These are phyloP conservation scores for Notarius lentiginosus DNA, from an alignment of 2,113 vertebrate genomes.

Conservation along the genomic window DNA sequence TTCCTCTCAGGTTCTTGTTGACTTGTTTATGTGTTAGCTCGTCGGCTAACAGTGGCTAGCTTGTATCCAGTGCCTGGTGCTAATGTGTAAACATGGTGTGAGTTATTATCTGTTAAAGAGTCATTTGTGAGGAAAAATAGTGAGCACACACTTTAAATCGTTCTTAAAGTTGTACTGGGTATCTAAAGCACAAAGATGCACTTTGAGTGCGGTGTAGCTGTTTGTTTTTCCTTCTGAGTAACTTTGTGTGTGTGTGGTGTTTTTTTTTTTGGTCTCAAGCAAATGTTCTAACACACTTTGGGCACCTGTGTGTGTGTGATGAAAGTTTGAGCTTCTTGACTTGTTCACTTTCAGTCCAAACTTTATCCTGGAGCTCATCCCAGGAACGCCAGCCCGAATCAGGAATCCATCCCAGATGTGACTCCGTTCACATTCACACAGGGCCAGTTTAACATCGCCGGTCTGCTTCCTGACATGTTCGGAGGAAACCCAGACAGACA, in stretches of 20 bases:
- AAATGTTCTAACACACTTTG: neutral
- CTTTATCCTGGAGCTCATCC: neutral
- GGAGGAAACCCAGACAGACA: neutral
- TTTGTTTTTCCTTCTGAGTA: neutral
- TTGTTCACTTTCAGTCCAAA: neutral
- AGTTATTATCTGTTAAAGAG: neutral
- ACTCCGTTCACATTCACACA: neutral
- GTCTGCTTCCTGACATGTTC: neutral
- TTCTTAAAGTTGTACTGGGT: neutral
- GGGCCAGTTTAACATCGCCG: neutral
- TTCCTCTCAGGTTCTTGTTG: neutral
- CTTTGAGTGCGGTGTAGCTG: neutral
- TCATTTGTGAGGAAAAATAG: neutral
- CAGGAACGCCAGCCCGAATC: neutral
- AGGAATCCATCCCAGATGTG: neutral
- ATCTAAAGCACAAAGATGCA: neutral
- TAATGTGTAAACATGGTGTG: neutral
- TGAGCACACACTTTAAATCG: neutral
- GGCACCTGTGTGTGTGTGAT: neutral
- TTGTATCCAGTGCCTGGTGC: neutral
- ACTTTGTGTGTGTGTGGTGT: neutral
- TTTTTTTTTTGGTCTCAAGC: neutral
- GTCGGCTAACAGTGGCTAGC: neutral
- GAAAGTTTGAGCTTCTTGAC: neutral
- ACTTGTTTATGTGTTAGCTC: neutral